Evolutionary conservation across 2,113 vertebrate species (phyloP), one percentile per base, ranked within the genome.

Genomic region (Amphiprion ocellaris): DNA sequence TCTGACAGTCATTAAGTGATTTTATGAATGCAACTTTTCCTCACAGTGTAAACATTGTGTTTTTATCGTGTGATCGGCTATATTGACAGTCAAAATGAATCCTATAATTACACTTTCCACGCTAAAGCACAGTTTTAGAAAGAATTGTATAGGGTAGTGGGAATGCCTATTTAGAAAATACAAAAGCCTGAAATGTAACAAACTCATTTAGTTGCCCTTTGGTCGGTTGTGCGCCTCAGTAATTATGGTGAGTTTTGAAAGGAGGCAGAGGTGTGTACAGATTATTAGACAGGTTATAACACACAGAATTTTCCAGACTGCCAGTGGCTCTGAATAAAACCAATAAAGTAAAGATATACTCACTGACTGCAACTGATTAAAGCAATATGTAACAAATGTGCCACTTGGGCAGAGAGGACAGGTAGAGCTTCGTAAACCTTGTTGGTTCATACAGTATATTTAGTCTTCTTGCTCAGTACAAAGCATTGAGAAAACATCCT

Each of bases 401-500:
- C 30, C 55, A 37, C 21, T 39, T 46, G 52, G 56, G 46, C n/a
- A 33, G 15, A 50, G 65, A 24, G 14, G 11, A 55, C 55, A 46
- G 64, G 17, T n/a, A 4, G n/a, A 55, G n/a, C 26, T 41, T 60
- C 9, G 11, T 46, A 52, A 59, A 67, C 37, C 4, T 4, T 9
- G 12, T 37, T n/a, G 4, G 41, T 59, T 82, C 37, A 49, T 26
- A 30, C 49, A 55, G 52, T 64, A 64, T 28, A 39, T 74, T 74
- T 71, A 74, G 50, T 73, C 61, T 86, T 63, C 69, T 79, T 76
- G 85, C 84, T 70, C 55, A 85, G 68, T 71, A 80, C 68, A 77
- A 82, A 83, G 77, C 88, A 85, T 84, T 92, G 89, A 92, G 81
- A 92, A 88, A 92, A 92, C 93, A 93, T 93, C 91, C 92, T 94